Base-by-base conservation (phyloP, 2,113 vertebrate species). In the Corythaixoides concolor region DNA sequence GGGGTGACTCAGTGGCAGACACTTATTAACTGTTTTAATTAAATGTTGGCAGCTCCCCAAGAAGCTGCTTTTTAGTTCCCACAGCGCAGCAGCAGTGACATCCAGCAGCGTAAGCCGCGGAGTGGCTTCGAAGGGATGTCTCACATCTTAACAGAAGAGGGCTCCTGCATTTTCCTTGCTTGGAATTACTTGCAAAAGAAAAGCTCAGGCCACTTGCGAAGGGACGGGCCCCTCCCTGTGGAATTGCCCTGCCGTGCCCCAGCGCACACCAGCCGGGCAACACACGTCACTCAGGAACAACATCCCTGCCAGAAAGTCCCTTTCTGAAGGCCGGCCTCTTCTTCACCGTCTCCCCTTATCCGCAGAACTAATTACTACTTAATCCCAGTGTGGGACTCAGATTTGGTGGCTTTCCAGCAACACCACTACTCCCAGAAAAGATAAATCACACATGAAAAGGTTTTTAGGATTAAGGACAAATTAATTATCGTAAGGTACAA, bases 151-250 rank as follows among this genome's bases (percentile, higher is more conserved):
- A 35, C 7, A n/a, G 52, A 32, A 49, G 20, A 47, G 14, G 8
- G 8, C 6, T 9, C 0, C 0, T 27, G 35, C 9, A 3, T 28
- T 63, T 75, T 33, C 9, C 37, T 69, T 53, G 37, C n/a, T 22
- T 32, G 45, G 52, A 49, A 55, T 26, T n/a, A 41, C 19, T n/a
- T 33, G 19, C 39, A 41, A n/a, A 84, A 52, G n/a, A 52, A 84
- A 74, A 63, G 33, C 35, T 43, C 18, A 21, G 60, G 49, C 28
- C 27, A 23, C 20, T 9, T 9, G 35, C 6, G 14, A 41, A 67
- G 0, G 2, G 28, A 23, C 0, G 1, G 26, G 47, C 21, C 56
- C 49, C 30, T 14, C 35, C 30, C 27, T 6, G 6, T 4, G 30
- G 30, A n/a, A 15, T 9, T 77, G 52, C 28, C 21, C 7, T 19